A percentile compares a stretch with the other conserved stretches of the same genome.
phyloP scores from a whole-genome alignment of 2,888 invertebrate species.

The Toxonevra muliebris region DNA sequence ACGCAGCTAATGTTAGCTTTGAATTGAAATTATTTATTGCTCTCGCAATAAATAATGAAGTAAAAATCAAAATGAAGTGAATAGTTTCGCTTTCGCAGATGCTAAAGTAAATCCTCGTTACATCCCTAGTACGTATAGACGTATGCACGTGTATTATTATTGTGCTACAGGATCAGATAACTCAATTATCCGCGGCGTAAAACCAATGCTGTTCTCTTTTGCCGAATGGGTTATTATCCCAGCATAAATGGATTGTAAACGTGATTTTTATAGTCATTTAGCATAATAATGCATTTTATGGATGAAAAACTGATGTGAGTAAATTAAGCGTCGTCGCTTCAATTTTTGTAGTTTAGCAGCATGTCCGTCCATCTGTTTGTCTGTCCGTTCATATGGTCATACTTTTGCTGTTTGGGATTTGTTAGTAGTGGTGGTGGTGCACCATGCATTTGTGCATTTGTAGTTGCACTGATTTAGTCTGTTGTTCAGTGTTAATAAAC shows the following conservation, averaged over 20 bases:
- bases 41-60: too few species aligned
- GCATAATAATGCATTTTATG: conserved; percentile 64
- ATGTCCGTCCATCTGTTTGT: conserved; percentile 1
- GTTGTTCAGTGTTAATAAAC: conserved; percentile 8
- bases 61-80: too few species aligned
- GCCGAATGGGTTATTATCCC: conserved; percentile 60
- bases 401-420: not conserved
- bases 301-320: conserved; percentile 43
- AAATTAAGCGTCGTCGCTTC: conserved; percentile 35
- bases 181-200: conserved; percentile 63
- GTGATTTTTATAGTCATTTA: conserved; percentile 64
- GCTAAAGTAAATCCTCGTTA: too few species aligned
- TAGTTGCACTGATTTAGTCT: conserved; percentile 25
- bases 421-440: too few species aligned
- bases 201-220: conserved; percentile 42
- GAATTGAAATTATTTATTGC: too few species aligned
- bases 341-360: not conserved
- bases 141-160: not conserved
- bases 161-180: conserved; percentile 58
- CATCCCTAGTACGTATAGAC: too few species aligned
- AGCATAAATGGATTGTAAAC: conserved; percentile 64
- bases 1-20: too few species aligned
- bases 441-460: not conserved
- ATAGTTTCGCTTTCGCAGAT: too few species aligned
- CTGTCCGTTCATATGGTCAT: not conserved